phyloP scores from a whole-genome alignment of 2,888 invertebrate genomes.

The Anoplius nigerrimus region DNA sequence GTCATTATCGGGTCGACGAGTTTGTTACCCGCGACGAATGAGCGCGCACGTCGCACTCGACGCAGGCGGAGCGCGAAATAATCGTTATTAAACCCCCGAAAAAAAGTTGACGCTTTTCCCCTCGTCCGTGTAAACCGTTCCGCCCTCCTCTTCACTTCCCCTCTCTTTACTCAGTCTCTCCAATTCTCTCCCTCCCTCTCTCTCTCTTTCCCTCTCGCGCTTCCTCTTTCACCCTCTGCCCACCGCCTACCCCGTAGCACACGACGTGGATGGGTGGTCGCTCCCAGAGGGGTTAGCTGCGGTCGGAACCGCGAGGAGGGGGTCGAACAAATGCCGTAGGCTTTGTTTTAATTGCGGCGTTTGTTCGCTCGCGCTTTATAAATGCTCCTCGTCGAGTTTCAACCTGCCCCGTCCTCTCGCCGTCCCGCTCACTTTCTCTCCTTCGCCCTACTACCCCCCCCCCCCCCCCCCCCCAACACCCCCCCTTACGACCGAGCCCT shows the following conservation, averaged over 20 bases:
- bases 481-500: neutral
- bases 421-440: constrained; percentile 27
- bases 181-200: no score
- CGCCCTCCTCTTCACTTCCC: constrained; percentile 15
- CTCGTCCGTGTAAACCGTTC: constrained; percentile 8
- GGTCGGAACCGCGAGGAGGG: constrained; percentile 26
- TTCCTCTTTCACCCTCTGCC: no score
- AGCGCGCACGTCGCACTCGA: constrained; percentile 15
- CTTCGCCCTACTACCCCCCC: constrained; percentile 13
- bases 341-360: constrained; percentile 68
- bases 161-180: no score
- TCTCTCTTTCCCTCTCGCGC: no score
- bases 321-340: constrained; percentile 61
- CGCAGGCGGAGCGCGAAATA: constrained; percentile 6
- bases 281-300: constrained; percentile 19
- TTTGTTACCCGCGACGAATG: constrained; percentile 38
- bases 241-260: constrained; percentile 24
- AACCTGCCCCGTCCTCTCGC: neutral
- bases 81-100: constrained; percentile 18
- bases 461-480: constrained; percentile 13
- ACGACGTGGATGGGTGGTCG: constrained; percentile 30
- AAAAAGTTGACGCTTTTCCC: constrained; percentile 24
- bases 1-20: constrained; percentile 48
- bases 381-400: constrained; percentile 46
- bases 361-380: constrained; percentile 58